Evolutionary conservation across 2,797 vertebrate species (phyloP).

Genomic region (Synaphobranchus kaupii): DNA sequence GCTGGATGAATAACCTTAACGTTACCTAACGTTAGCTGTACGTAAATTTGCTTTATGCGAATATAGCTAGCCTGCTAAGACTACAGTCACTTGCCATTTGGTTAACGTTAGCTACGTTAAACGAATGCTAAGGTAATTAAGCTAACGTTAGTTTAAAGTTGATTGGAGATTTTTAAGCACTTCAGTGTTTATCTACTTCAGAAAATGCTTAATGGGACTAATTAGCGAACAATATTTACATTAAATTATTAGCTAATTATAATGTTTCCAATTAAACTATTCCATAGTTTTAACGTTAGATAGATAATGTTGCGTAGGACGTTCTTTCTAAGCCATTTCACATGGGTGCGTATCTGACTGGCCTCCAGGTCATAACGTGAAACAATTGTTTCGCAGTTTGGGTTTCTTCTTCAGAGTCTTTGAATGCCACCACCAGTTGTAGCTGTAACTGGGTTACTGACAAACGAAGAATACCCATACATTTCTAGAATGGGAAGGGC

Average conservation of each 20-base stretch:
- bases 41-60: constrained; percentile 18
- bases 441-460: neutral
- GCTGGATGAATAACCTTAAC: neutral
- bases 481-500: neutral
- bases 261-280: neutral
- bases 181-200: neutral
- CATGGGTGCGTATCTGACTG: constrained; percentile 19
- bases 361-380: neutral
- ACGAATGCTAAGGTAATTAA: neutral
- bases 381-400: constrained; percentile 26
- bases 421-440: neutral
- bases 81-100: constrained; percentile 15
- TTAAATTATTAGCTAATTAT: neutral
- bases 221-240: neutral
- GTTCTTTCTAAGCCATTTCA: constrained; percentile 1
- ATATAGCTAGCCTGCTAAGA: neutral
- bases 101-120: neutral
- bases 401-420: constrained; percentile 10
- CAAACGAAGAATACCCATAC: neutral
- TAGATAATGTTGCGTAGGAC: neutral
- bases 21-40: no score
- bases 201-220: neutral
- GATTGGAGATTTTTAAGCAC: neutral
- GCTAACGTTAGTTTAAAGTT: neutral
- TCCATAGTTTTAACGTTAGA: neutral